Conservation (phyloP, 2,113 vertebrate species). For the Phyllopteryx taeniolatus region DNA sequence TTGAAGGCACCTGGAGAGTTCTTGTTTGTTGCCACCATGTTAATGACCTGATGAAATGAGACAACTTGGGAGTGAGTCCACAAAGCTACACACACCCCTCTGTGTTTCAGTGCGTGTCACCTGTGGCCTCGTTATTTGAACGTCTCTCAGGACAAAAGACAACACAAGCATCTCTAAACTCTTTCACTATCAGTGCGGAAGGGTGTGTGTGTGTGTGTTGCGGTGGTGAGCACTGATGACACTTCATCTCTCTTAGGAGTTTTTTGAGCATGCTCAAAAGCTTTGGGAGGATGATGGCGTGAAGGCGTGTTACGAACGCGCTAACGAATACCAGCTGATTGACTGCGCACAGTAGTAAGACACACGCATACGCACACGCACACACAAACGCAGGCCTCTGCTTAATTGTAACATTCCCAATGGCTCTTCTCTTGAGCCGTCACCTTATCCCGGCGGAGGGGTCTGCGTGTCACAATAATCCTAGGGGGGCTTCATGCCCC, state of each 20-base stretch:
- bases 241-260: conserved; percentile 55
- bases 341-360: conserved; percentile 76
- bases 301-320: conserved; percentile 69
- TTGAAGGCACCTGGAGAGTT: conserved; percentile 29
- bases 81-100: neutral
- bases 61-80: conserved; percentile 24
- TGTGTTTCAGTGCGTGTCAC: conserved; percentile 14
- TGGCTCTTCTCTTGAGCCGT: too few relatives aligned
- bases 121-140: conserved; percentile 56
- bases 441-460: too few relatives aligned
- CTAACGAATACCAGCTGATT: conserved; percentile 76
- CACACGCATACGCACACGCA: neutral
- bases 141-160: conserved; percentile 31
- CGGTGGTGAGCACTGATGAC: neutral
- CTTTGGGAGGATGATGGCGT: conserved; percentile 73
- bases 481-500: too few relatives aligned
- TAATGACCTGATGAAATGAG: conserved; percentile 65
- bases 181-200: neutral
- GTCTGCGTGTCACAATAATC: too few relatives aligned
- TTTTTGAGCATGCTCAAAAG: conserved; percentile 70
- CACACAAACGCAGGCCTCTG: too few relatives aligned
- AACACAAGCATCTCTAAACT: conserved; percentile 35
- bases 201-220: neutral
- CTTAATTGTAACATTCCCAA: too few relatives aligned
- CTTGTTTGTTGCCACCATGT: conserved; percentile 59